Evolutionary conservation across 2,888 invertebrate species (phyloP).

Genomic region (Uloborus plumipes): DNA sequence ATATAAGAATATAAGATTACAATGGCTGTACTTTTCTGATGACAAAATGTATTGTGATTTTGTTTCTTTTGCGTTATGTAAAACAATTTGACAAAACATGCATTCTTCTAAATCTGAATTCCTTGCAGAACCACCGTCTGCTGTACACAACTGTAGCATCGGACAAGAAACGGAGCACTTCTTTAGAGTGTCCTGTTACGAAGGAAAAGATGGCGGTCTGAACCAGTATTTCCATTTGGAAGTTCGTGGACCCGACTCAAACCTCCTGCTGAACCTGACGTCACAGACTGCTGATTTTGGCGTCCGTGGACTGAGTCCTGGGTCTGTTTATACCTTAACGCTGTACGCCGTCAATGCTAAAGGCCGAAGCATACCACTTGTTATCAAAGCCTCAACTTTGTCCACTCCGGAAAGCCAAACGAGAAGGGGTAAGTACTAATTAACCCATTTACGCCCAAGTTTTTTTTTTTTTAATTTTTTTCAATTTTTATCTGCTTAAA

Average conservation of each 20-base stretch:
- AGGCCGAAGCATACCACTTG: constrained; percentile 58
- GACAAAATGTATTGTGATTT: too few relatives aligned
- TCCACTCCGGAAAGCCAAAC: constrained; percentile 70
- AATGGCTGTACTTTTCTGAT: too few relatives aligned
- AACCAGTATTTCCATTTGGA: constrained; percentile 88
- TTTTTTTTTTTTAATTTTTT: too few relatives aligned
- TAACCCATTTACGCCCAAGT: too few relatives aligned
- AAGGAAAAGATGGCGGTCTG: constrained; percentile 90
- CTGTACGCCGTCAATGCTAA: constrained; percentile 67
- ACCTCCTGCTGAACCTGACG: constrained; percentile 33
- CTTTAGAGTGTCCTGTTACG: constrained; percentile 86
- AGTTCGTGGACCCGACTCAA: constrained; percentile 71
- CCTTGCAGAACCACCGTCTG: constrained; percentile 84
- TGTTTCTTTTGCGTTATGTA: too few relatives aligned
- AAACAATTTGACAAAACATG: too few relatives aligned
- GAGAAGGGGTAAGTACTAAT: constrained; percentile 55
- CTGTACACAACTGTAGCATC: constrained; percentile 87
- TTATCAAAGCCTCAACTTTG: constrained; percentile 60
- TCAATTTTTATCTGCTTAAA: too few relatives aligned
- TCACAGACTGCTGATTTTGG: constrained; percentile 60
- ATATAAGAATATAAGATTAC: too few relatives aligned
- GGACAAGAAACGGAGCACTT: constrained; percentile 88
- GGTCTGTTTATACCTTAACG: constrained; percentile 58
- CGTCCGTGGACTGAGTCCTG: constrained; percentile 63
- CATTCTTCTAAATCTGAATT: not conserved